phyloP scores from a whole-genome alignment of 2,888 invertebrate genomes.

The Caenorhabditis uteleia region DNA sequence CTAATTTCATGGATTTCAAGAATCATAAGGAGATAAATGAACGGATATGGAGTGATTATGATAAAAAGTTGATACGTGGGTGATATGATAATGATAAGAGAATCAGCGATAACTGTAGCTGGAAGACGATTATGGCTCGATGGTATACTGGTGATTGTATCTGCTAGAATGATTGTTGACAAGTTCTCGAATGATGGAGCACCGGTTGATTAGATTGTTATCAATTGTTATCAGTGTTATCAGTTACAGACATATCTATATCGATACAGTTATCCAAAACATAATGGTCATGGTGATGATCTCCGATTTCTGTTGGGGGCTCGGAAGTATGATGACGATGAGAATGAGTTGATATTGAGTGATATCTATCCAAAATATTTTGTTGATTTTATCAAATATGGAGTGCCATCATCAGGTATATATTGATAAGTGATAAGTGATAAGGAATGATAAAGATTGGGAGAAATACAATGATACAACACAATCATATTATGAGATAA shows the following conservation, averaged over 20 bases:
- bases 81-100: too few relatives aligned
- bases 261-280: not conserved
- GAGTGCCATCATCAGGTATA: not conserved
- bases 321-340: not conserved
- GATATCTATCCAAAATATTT: not conserved
- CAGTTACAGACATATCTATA: not conserved
- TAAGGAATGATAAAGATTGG: not conserved
- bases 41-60: not conserved
- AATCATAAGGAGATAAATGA: not conserved
- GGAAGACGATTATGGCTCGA: too few relatives aligned
- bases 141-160: too few relatives aligned
- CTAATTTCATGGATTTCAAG: not conserved
- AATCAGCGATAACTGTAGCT: too few relatives aligned
- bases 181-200: not conserved
- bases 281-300: not conserved
- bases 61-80: too few relatives aligned
- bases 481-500: not conserved
- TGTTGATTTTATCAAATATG: not conserved
- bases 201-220: not conserved
- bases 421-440: not conserved
- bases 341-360: not conserved
- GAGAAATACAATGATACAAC: not conserved
- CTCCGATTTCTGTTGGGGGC: not conserved
- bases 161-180: not conserved
- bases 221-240: not conserved